phyloP scores from a whole-genome alignment of 2,888 invertebrate species.

The Lepidocyrtinus sp. region DNA sequence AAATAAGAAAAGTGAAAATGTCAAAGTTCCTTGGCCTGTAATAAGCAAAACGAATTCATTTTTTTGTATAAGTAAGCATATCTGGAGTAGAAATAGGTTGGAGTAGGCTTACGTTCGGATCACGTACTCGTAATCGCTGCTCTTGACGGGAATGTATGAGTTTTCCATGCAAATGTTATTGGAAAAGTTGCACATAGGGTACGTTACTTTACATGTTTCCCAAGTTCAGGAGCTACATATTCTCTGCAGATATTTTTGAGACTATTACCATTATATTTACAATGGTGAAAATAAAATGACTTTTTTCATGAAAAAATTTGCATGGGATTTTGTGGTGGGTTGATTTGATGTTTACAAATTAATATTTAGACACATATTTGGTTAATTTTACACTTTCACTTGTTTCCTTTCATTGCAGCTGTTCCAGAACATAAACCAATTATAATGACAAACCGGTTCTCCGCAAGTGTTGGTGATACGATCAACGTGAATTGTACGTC shows the following conservation, averaged over 20 bases:
- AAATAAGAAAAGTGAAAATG: not conserved
- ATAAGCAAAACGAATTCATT: not conserved
- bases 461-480: slow-evolving; percentile 87
- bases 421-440: slow-evolving; percentile 85
- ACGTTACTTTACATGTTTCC: slow-evolving; percentile 24
- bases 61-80: not conserved
- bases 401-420: slow-evolving; percentile 75
- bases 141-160: not conserved
- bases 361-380: not conserved
- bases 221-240: slow-evolving; percentile 27
- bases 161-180: slow-evolving; percentile 11
- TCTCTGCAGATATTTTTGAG: not conserved
- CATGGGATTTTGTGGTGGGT: not conserved
- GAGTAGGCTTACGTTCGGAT: not conserved
- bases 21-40: not conserved
- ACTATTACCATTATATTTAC: too few species aligned
- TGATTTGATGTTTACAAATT: not conserved
- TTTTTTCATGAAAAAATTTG: too few species aligned
- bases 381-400: slow-evolving; percentile 4
- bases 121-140: not conserved
- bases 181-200: slow-evolving; percentile 26
- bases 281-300: not conserved
- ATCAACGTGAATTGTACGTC: slow-evolving; percentile 90
- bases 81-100: too few species aligned
- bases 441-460: slow-evolving; percentile 83